These are phyloP conservation scores for Oncorhynchus clarkii DNA, from an alignment of 2,113 vertebrate species.

Conservation along the genomic window DNA sequence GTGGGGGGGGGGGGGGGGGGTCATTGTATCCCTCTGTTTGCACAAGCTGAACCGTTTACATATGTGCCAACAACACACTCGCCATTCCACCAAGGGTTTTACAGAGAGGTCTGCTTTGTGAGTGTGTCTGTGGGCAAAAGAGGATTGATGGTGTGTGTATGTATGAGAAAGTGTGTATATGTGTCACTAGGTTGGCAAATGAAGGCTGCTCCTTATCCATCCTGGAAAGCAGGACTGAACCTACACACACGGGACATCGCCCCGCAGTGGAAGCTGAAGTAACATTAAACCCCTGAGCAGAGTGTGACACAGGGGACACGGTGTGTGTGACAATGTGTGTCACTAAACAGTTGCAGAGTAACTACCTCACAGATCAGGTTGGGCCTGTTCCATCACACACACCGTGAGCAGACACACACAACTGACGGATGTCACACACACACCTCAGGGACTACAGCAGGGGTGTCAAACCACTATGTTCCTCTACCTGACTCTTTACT, in stretches of 20 bases:
- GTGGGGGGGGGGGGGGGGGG: too few species aligned
- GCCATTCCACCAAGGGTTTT: not conserved
- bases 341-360: constrained; percentile 5
- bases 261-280: not conserved
- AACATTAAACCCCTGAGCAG: not conserved
- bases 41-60: too few species aligned
- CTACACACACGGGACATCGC: not conserved
- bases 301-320: not conserved
- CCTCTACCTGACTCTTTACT: too few species aligned
- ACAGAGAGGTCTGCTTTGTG: not conserved
- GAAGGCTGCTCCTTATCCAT: not conserved
- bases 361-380: constrained; percentile 42
- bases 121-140: not conserved
- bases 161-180: not conserved
- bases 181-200: not conserved
- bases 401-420: constrained; percentile 15
- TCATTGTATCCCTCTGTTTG: too few species aligned
- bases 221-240: not conserved
- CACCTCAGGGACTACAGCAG: too few species aligned
- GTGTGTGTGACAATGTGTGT: not conserved
- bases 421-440: too few species aligned
- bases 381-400: constrained; percentile 20
- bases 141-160: not conserved
- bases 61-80: not conserved
- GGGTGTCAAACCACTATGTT: too few species aligned